These are phyloP conservation scores for Catharus minimus DNA, from an alignment of 2,113 vertebrate species.

Conservation along the genomic window DNA sequence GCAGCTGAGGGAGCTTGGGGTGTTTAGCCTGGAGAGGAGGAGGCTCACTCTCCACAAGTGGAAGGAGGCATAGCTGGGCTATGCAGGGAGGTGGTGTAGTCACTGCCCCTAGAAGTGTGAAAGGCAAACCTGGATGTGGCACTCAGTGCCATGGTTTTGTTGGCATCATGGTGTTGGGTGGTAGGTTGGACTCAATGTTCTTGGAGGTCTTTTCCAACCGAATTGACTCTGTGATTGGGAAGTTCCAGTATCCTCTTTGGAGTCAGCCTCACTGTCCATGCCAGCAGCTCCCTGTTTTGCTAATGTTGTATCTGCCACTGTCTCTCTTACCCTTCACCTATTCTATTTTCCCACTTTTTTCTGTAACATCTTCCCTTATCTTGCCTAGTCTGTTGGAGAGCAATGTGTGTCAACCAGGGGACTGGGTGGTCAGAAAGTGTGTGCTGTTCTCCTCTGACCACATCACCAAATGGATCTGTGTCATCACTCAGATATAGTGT, in stretches of 20 bases:
- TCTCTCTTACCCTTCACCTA: neutral
- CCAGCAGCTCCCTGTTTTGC: neutral
- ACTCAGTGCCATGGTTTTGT: neutral
- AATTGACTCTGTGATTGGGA: neutral
- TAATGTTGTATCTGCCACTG: neutral
- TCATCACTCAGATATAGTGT: neutral
- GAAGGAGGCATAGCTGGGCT: neutral
- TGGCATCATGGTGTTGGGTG: accelerated
- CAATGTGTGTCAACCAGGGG: accelerated
- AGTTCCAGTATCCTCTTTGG: neutral
- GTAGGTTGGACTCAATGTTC: too few relatives aligned
- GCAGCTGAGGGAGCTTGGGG: accelerated
- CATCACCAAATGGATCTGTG: neutral
- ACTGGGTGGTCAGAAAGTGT: neutral
- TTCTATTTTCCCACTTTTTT: neutral
- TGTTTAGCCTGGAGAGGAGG: neutral
- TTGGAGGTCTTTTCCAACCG: neutral
- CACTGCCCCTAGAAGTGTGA: neutral
- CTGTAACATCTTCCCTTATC: neutral
- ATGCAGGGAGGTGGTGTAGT: neutral
- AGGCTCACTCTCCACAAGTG: neutral
- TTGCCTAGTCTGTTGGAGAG: neutral
- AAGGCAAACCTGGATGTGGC: neutral
- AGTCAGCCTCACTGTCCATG: neutral
- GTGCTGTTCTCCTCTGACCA: neutral